These are phyloP conservation scores for Athene noctua DNA, from an alignment of 2,113 vertebrate species.

Conservation along the genomic window DNA sequence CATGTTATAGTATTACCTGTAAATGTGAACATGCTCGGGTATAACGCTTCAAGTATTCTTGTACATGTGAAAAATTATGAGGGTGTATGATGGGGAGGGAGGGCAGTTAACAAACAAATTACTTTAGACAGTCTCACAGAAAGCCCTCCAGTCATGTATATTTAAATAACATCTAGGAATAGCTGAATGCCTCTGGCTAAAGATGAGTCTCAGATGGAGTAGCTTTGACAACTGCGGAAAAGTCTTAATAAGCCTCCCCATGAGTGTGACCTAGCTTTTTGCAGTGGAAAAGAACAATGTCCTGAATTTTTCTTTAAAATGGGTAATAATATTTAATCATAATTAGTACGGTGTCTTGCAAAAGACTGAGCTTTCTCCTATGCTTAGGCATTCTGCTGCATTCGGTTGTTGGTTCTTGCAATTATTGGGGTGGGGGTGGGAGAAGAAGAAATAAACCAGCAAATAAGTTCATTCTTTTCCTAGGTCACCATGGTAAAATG, in stretches of 20 bases:
- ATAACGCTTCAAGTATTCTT: background rate
- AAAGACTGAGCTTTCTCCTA: background rate
- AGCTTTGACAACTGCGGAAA: slow-evolving; percentile 35
- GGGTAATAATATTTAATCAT: background rate
- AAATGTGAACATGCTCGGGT: background rate
- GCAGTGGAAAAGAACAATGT: background rate
- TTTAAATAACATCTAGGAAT: slow-evolving; percentile 17
- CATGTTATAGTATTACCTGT: background rate
- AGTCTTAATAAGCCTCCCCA: background rate
- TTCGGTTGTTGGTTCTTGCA: background rate
- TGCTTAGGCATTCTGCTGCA: background rate
- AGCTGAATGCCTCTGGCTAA: slow-evolving; percentile 21
- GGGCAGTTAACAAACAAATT: background rate
- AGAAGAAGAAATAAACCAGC: background rate
- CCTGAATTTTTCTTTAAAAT: background rate
- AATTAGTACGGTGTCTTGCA: background rate
- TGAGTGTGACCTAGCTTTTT: slow-evolving; percentile 7
- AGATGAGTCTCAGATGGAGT: background rate
- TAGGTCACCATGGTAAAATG: background rate
- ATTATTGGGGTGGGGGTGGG: background rate
- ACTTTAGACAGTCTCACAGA: slow-evolving; percentile 24
- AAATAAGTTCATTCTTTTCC: background rate
- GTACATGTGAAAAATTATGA: background rate
- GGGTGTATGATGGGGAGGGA: background rate
- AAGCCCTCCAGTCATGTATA: slow-evolving; percentile 10